Conservation (phyloP, 1,140 invertebrate genomes). For the Cydia splendana region DNA sequence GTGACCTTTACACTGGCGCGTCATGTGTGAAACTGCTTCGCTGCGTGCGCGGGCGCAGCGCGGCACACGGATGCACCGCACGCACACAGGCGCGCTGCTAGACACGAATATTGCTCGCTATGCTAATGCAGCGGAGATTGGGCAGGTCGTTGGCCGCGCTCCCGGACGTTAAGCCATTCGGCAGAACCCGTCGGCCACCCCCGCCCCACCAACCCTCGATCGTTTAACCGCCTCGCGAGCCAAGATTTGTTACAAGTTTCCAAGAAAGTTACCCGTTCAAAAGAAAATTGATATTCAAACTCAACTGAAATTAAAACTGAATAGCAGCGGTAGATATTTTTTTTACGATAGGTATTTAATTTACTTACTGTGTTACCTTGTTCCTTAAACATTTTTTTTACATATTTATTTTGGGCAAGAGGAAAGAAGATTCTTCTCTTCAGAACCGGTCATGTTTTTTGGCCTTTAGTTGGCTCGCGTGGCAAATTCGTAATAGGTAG, state of each 20-base stretch:
- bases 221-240: slow-evolving; percentile 2
- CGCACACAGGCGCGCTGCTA: slow-evolving; percentile 50
- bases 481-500: no score
- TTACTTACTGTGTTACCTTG: no score
- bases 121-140: slow-evolving; percentile 81
- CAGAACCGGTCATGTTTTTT: no score
- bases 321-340: no score
- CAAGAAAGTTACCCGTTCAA: slow-evolving; percentile 10
- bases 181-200: slow-evolving; percentile 72
- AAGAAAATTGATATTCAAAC: not conserved
- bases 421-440: no score
- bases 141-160: slow-evolving; percentile 79
- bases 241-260: slow-evolving; percentile 21
- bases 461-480: no score
- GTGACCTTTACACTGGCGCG: slow-evolving; percentile 44
- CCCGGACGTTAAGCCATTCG: slow-evolving; percentile 79
- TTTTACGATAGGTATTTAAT: no score
- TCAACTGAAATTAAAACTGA: no score
- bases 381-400: no score
- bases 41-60: slow-evolving; percentile 35
- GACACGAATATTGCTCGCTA: slow-evolving; percentile 77
- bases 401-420: no score
- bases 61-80: slow-evolving; percentile 38
- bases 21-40: slow-evolving; percentile 45
- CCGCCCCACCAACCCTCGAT: slow-evolving; percentile 43